Percentiles rank a stretch among this genome's conserved stretches.
phyloP scores from a whole-genome alignment of 2,888 invertebrate genomes.

The Acronicta aceris region DNA sequence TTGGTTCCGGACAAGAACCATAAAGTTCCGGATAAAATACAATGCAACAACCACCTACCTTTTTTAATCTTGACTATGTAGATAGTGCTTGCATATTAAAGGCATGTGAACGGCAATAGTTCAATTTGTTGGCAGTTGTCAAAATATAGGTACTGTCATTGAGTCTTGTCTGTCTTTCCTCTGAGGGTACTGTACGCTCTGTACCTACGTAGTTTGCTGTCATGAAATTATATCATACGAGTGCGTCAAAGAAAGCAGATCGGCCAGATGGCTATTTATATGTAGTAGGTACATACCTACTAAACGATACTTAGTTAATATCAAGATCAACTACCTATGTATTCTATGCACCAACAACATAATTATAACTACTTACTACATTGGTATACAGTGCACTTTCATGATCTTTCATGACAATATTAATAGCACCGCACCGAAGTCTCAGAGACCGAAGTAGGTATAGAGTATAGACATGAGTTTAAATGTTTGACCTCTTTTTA shows the following conservation, averaged over 20 bases:
- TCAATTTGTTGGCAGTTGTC: not conserved
- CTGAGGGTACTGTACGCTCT: too few relatives aligned
- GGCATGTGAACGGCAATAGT: not conserved
- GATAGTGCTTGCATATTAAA: too few relatives aligned
- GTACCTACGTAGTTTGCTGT: not conserved
- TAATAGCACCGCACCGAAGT: conserved; percentile 28
- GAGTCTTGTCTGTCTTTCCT: too few relatives aligned
- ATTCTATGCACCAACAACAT: conserved; percentile 24
- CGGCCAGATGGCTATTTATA: not conserved
- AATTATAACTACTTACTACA: conserved; percentile 1
- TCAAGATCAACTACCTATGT: conserved; percentile 1
- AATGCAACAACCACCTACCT: too few relatives aligned
- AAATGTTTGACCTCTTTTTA: conserved; percentile 28
- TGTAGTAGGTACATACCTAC: not conserved
- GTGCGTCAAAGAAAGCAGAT: not conserved
- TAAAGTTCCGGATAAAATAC: too few relatives aligned
- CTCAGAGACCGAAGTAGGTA: too few relatives aligned
- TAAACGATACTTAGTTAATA: not conserved
- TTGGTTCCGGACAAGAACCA: too few relatives aligned
- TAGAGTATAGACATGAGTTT: too few relatives aligned
- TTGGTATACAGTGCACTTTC: conserved; percentile 39
- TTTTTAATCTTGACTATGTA: too few relatives aligned
- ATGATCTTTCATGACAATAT: conserved; percentile 41
- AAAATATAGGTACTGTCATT: too few relatives aligned
- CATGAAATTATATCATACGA: not conserved